Evolutionary conservation across 1,140 invertebrate species (phyloP).

Genomic region (Amyelois transitella): DNA sequence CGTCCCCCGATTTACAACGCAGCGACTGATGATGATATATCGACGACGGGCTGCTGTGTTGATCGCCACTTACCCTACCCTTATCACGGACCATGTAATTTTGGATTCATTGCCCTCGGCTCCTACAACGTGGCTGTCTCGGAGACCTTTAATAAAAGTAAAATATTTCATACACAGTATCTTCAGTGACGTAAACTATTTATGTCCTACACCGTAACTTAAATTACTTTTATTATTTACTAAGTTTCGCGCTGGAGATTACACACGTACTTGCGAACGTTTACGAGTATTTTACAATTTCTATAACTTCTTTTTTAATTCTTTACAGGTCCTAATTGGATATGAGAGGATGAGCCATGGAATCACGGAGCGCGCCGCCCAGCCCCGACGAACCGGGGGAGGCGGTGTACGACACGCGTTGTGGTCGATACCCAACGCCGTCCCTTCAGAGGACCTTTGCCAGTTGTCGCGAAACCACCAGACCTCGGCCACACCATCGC

Average conservation of each 20-base stretch:
- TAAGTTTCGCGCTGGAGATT: neutral
- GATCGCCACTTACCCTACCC: conserved; percentile 69
- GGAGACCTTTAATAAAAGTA: conserved; percentile 43
- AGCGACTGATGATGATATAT: conserved; percentile 71
- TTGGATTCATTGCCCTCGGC: conserved; percentile 65
- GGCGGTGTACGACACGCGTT: conserved; percentile 59
- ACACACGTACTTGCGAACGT: neutral
- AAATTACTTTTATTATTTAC: neutral
- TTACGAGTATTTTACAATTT: no score
- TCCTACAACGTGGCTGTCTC: conserved; percentile 17
- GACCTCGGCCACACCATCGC: conserved; percentile 59
- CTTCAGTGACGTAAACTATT: conserved; percentile 5
- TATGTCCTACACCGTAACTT: neutral
- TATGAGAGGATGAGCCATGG: conserved; percentile 69
- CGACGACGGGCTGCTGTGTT: conserved; percentile 62
- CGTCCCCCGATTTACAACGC: conserved; percentile 53
- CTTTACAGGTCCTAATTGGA: conserved; percentile 50
- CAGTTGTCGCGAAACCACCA: conserved; percentile 50
- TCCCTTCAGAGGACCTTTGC: conserved; percentile 57
- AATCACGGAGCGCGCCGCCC: conserved; percentile 69
- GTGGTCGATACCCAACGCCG: conserved; percentile 47
- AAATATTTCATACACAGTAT: conserved; percentile 28
- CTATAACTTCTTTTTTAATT: conserved; percentile 18
- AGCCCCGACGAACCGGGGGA: conserved; percentile 69
- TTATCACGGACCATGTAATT: conserved; percentile 62